Evolutionary conservation across 23 tunicate species (phyloP), one percentile per base, ranked within the genome.

Genomic region (Ciona savignyi): DNA sequence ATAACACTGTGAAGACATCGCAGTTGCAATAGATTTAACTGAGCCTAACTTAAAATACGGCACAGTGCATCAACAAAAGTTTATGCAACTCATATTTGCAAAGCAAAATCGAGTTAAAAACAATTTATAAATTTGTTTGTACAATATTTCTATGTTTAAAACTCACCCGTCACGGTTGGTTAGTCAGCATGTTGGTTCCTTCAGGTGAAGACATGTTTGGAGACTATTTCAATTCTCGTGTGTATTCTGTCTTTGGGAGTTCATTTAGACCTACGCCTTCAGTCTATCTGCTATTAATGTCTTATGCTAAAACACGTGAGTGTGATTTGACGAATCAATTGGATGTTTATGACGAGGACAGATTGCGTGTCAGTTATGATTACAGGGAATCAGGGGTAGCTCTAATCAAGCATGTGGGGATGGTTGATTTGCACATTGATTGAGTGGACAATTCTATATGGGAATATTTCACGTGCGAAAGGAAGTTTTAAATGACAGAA

Each of bases 101-200:
- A 42, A 42, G 56, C 56, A 42, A 15, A 42, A n/a, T n/a, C n/a
- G n/a, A n/a, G n/a, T n/a, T n/a, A n/a, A n/a, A n/a, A 42, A 42
- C 56, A 42, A 9, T 42, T 42, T 42, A n/a, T n/a, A 6, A 42
- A 42, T 42, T 42, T 42, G 56, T 42, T 42, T 42, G 15, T n/a
- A n/a, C 15, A 42, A 42, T 42, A 42, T 42, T 6, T 42, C 15
- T 42, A 42, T 42, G 56, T 42, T n/a, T 42, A 42, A 42, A 42
- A 42, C 56, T 42, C 56, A 42, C 56, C 56, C 56, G 56, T 42
- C 56, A 42, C 15, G 56, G 56, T 42, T 42, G 56, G 56, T 42
- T 42, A 15, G 56, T 42, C 15, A 15, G 56, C 56, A 42, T 6
- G 56, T 42, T 42, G 56, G 56, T 42, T 42, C 56, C 56, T 42